Evolutionary conservation across 2,113 vertebrate species (phyloP).

Genomic region (Python bivittatus): DNA sequence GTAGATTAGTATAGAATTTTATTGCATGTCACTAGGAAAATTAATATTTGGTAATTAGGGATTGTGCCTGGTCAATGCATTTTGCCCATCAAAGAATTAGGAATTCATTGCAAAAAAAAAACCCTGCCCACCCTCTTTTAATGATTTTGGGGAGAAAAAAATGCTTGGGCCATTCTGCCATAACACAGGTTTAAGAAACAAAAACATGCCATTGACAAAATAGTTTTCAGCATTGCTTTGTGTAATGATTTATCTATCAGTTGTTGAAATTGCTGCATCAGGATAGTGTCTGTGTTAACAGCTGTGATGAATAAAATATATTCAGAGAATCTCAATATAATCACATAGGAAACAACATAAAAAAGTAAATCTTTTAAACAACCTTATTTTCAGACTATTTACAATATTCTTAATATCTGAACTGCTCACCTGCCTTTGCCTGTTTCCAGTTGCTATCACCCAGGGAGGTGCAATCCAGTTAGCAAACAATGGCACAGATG

Average conservation of each 20-base stretch:
- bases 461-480: conserved; percentile 97
- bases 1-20: background rate
- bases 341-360: background rate
- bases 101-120: background rate
- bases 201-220: background rate
- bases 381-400: background rate
- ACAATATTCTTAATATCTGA: conserved; percentile 50
- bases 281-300: background rate
- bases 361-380: background rate
- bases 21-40: background rate
- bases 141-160: background rate
- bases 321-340: background rate
- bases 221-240: background rate
- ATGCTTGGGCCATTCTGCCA: background rate
- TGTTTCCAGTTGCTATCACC: conserved; percentile 91
- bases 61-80: background rate
- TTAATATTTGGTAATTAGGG: background rate
- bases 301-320: background rate
- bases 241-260: background rate
- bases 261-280: background rate
- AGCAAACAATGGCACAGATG: conserved; percentile 97
- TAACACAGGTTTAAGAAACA: background rate
- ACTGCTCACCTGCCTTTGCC: conserved; percentile 48
- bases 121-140: background rate
- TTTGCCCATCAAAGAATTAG: background rate